These are phyloP conservation scores for Ophraella communa DNA, from an alignment of 2,888 invertebrate species.

Conservation along the genomic window DNA sequence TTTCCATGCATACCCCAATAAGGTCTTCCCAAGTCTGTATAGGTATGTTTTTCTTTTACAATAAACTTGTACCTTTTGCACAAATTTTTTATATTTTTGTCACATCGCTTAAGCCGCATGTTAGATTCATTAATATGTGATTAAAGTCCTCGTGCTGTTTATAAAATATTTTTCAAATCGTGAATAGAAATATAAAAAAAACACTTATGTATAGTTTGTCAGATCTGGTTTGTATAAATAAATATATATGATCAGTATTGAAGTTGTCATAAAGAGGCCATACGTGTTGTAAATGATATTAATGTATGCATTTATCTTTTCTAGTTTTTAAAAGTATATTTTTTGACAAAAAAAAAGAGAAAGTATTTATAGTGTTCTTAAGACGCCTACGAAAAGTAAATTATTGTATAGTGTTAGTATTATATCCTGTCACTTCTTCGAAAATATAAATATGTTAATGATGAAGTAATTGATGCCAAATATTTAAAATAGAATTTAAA, in stretches of 20 bases:
- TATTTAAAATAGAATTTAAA: slow-evolving; percentile 52
- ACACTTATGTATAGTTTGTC: slow-evolving; percentile 14
- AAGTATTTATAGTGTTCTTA: slow-evolving; percentile 57
- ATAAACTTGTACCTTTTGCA: too few relatives aligned
- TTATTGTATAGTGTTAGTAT: slow-evolving; percentile 57
- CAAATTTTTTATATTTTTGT: too few relatives aligned
- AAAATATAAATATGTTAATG: slow-evolving; percentile 54
- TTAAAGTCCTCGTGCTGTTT: too few relatives aligned
- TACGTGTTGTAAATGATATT: slow-evolving; percentile 46
- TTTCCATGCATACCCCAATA: too few relatives aligned
- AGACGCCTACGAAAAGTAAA: slow-evolving; percentile 55
- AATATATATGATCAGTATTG: slow-evolving; percentile 23
- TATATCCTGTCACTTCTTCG: slow-evolving; percentile 50
- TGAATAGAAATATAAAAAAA: slow-evolving; percentile 35
- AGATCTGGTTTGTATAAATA: slow-evolving; percentile 8
- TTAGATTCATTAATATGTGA: background rate
- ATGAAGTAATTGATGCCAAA: slow-evolving; percentile 58
- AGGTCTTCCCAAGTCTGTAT: too few relatives aligned
- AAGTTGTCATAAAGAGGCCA: slow-evolving; percentile 41
- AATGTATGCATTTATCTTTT: slow-evolving; percentile 53
- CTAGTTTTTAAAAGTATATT: slow-evolving; percentile 57
- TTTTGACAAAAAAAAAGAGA: slow-evolving; percentile 55
- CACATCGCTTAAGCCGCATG: background rate
- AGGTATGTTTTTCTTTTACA: too few relatives aligned
- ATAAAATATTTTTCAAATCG: slow-evolving; percentile 4